These are phyloP conservation scores for Tholera decimalis DNA, from an alignment of 2,888 invertebrate genomes.

Conservation along the genomic window DNA sequence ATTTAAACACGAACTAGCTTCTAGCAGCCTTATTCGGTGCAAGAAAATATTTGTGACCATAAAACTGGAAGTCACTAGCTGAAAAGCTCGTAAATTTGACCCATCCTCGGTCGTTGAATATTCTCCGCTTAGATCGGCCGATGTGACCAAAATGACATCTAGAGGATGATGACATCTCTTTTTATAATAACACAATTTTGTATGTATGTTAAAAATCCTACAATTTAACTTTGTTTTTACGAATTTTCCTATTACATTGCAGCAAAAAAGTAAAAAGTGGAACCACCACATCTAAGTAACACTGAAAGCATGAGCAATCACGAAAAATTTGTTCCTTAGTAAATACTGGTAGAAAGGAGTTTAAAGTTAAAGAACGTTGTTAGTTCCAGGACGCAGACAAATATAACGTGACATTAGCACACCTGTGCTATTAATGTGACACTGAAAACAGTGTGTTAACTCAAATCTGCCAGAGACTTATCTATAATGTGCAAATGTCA, in stretches of 20 bases:
- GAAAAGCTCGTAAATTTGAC: no score
- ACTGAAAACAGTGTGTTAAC: background rate
- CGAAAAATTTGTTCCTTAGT: constrained; percentile 65
- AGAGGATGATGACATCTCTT: no score
- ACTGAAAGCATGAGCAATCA: constrained; percentile 43
- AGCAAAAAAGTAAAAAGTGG: background rate
- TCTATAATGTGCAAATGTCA: background rate
- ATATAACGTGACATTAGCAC: background rate
- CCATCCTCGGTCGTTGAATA: no score
- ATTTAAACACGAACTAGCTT: no score
- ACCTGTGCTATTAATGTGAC: constrained; percentile 1
- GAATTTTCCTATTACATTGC: background rate
- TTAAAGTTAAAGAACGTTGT: background rate
- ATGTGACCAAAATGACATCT: background rate
- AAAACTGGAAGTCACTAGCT: no score
- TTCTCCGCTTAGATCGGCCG: background rate
- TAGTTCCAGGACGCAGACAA: constrained; percentile 3
- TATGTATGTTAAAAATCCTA: background rate
- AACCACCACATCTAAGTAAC: constrained; percentile 24
- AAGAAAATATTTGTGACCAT: no score
- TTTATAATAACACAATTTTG: background rate
- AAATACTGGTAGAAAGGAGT: constrained; percentile 52
- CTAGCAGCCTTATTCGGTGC: no score
- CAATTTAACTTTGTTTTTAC: background rate
- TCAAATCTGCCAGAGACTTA: background rate